Evolutionary conservation across 2,113 vertebrate genomes (phyloP), one percentile per base, ranked within the genome.

Genomic region (Scytalopus superciliaris): DNA sequence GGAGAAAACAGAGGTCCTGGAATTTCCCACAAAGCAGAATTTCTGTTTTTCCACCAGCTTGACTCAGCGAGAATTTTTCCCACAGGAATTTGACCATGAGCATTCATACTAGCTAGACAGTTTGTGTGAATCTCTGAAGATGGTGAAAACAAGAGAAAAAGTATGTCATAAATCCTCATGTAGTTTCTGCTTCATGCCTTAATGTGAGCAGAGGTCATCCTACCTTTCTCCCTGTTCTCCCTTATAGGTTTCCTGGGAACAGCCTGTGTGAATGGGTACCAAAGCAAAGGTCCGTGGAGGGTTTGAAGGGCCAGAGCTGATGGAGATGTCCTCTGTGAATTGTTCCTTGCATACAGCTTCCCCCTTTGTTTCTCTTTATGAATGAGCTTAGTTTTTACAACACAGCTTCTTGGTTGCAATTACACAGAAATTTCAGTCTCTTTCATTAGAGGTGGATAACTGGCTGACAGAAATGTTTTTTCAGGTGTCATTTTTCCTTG

Each of bases 51-150:
- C 56, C 0, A n/a, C 44, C 47, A 81, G 68, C 79, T 95, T 96
- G 92, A 96, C 93, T 96, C 95, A 96, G 95, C 92, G 90, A 95
- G 73, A 93, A 45, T 88, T 92, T 82, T 67, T 81, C 68, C 94
- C 92, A 81, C 92, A 95, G 93, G 95, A 95, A 96, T 96, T 90
- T 94, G 83, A 44, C 80, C 73, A 73, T 68, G 37, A 90, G 31
- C 37, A 75, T 64, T 90, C 77, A 74, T 60, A 75, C 40, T 55
- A 81, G 31, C 56, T 64, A 68, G 47, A 75, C 15, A 81, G 68
- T 80, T 77, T 55, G 37, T 73, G 77, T 78, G 64, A 78, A 60
- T 77, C 60, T 83, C n/a, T 56, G 64, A 78, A 77, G 83, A 90
- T 45, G 47, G 64, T 81, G 75, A 94, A 90, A 88, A 28, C 56